Evolutionary conservation across 2,797 vertebrate species (phyloP).

Genomic region (Thalassophryne amazonica): DNA sequence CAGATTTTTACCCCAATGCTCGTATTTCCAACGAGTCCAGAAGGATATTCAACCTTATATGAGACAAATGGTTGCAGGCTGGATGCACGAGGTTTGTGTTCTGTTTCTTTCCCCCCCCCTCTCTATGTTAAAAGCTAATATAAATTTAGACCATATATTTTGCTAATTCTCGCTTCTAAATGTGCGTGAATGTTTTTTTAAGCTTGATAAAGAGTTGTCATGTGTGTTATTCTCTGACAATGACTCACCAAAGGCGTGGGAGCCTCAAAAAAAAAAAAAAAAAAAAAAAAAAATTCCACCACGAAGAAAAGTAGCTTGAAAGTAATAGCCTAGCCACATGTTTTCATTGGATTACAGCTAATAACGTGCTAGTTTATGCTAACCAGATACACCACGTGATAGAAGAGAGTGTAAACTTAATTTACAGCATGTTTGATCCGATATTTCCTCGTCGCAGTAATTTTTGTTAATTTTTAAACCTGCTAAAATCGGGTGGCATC

Average conservation of each 20-base stretch:
- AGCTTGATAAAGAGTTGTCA: constrained; percentile 4
- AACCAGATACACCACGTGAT: constrained; percentile 7
- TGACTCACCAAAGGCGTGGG: constrained; percentile 75
- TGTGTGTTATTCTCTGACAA: constrained; percentile 45
- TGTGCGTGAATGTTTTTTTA: not conserved
- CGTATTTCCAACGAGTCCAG: constrained; percentile 93
- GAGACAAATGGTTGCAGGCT: constrained; percentile 92
- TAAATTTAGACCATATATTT: no score
- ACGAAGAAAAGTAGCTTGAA: constrained; percentile 58
- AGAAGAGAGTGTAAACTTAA: constrained; percentile 55
- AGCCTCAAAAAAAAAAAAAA: no score
- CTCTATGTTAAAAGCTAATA: constrained; percentile 19
- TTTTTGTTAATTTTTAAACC: constrained; percentile 82
- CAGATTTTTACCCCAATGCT: constrained; percentile 87
- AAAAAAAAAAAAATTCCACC: constrained; percentile 73
- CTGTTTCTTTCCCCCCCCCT: not conserved
- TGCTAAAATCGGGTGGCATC: not conserved
- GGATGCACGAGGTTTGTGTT: constrained; percentile 95
- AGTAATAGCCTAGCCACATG: constrained; percentile 48
- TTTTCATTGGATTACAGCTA: constrained; percentile 44
- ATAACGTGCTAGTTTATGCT: constrained; percentile 6
- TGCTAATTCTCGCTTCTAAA: not conserved
- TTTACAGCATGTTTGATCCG: constrained; percentile 74
- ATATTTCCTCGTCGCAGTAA: constrained; percentile 58
- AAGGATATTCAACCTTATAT: constrained; percentile 93